These are phyloP conservation scores for Aradophagus sp. DNA, from an alignment of 1,140 invertebrate species.

Conservation along the genomic window DNA sequence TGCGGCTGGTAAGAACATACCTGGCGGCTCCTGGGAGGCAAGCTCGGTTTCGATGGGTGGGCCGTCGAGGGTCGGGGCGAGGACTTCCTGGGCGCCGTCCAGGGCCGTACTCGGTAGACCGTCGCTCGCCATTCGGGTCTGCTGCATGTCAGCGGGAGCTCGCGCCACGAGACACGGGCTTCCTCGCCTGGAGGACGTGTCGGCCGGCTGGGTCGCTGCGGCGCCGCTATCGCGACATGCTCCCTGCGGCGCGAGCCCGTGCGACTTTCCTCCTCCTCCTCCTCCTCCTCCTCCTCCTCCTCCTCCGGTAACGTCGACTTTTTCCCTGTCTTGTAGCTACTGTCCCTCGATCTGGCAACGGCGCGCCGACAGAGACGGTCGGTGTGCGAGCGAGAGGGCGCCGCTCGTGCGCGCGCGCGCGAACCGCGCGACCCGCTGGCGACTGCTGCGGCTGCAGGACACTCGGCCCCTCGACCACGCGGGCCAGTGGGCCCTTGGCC, in stretches of 20 bases:
- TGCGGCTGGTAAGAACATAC: conserved; percentile 1
- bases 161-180: background rate
- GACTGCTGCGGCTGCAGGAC: conserved; percentile 15
- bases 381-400: conserved; percentile 34
- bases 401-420: conserved; percentile 26
- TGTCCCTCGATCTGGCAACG: conserved; percentile 7
- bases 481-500: conserved; percentile 9
- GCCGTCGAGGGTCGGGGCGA: conserved; percentile 52
- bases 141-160: conserved; percentile 60
- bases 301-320: conserved; percentile 3
- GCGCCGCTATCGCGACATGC: conserved; percentile 33
- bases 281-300: conserved; percentile 15
- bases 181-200: too few relatives aligned
- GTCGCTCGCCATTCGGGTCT: conserved; percentile 67
- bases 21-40: conserved; percentile 20
- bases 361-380: conserved; percentile 2
- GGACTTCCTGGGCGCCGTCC: conserved; percentile 15
- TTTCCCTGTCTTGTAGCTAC: conserved; percentile 1
- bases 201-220: conserved; percentile 13
- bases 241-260: conserved; percentile 1
- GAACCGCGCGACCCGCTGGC: background rate
- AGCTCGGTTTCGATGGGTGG: conserved; percentile 28
- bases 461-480: background rate
- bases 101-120: conserved; percentile 37
- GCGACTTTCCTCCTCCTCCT: background rate